These are phyloP conservation scores for Noturus placidus DNA, from an alignment of 2,113 vertebrate genomes.

Conservation along the genomic window DNA sequence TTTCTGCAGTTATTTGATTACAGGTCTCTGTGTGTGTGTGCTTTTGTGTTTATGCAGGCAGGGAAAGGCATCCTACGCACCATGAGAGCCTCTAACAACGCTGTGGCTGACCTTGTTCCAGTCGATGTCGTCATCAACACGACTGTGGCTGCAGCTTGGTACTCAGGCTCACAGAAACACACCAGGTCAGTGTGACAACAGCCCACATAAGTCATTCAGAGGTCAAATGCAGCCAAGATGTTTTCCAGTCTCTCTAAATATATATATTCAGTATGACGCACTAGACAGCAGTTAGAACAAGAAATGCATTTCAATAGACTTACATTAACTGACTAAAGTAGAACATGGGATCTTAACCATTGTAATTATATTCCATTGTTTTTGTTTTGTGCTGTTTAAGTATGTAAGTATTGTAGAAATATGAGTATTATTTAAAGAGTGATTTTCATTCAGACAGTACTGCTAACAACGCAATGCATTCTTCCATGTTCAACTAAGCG, in stretches of 20 bases:
- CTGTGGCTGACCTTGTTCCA: conserved; percentile 93
- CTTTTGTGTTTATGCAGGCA: conserved; percentile 72
- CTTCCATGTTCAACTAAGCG: neutral
- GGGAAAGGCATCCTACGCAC: conserved; percentile 98
- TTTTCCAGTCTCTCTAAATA: neutral
- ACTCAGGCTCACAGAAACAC: conserved; percentile 88
- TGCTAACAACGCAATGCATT: neutral
- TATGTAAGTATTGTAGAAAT: neutral
- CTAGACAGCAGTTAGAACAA: neutral
- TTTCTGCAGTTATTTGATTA: neutral
- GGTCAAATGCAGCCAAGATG: neutral
- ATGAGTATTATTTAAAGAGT: neutral
- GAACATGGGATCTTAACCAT: neutral
- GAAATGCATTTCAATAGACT: neutral
- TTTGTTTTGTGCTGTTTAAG: neutral
- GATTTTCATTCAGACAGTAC: neutral
- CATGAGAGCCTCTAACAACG: conserved; percentile 92
- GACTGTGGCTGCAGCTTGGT: conserved; percentile 92
- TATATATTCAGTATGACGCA: neutral
- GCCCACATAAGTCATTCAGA: neutral
- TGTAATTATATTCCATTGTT: neutral
- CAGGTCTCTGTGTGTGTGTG: neutral
- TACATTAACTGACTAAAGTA: neutral
- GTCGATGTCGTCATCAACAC: conserved; percentile 94
- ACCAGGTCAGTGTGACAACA: conserved; percentile 65